phyloP scores from a whole-genome alignment of 2,113 vertebrate species.

The Notechis scutatus region DNA sequence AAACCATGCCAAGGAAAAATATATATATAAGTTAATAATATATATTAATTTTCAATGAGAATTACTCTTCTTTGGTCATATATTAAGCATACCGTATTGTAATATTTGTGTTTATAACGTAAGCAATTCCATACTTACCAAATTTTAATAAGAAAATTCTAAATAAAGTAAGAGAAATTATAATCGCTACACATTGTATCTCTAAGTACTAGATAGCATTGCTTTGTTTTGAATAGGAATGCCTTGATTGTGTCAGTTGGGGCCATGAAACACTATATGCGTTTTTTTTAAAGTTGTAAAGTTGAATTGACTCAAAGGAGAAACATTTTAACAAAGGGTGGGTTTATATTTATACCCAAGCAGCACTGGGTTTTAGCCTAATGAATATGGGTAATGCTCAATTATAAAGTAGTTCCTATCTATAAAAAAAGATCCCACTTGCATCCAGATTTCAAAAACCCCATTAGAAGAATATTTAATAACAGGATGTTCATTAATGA shows the following conservation, averaged over 20 bases:
- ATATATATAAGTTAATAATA: not conserved
- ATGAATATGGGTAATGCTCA: not conserved
- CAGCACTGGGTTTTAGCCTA: not conserved
- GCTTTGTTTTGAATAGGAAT: not conserved
- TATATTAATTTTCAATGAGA: not conserved
- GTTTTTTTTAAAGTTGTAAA: not conserved
- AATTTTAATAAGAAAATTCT: not conserved
- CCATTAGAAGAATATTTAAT: not conserved
- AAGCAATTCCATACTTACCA: not conserved
- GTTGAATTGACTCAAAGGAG: not conserved
- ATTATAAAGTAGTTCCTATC: not conserved
- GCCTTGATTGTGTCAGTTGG: not conserved
- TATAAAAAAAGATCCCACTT: not conserved
- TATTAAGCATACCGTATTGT: not conserved
- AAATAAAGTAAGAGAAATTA: not conserved
- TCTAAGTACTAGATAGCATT: not conserved
- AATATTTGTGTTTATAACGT: not conserved
- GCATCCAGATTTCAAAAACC: not conserved
- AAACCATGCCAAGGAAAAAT: not conserved
- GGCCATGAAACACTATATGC: not conserved
- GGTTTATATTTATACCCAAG: not conserved
- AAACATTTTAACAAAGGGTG: not conserved
- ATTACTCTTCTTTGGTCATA: not conserved
- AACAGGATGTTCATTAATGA: not conserved
- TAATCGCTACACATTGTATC: not conserved